Conservation (phyloP, 1,140 invertebrate species). For the Bombus cullumanus region DNA sequence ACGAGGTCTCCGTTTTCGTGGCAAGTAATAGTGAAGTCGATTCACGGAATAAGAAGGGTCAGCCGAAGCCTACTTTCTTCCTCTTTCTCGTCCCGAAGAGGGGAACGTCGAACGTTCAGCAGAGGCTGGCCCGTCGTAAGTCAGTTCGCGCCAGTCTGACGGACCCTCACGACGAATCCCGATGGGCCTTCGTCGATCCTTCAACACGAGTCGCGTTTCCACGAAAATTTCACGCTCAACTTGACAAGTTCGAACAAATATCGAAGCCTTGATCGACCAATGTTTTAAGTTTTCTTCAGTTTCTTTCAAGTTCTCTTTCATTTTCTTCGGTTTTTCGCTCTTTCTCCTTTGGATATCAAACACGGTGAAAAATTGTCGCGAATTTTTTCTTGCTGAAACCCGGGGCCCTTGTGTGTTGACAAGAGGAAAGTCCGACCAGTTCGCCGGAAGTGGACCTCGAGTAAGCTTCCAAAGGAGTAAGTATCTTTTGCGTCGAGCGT, state of each 20-base stretch:
- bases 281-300: not conserved
- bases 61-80: conserved; percentile 75
- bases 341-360: not conserved
- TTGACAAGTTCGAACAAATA: not conserved
- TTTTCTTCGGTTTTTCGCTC: too few relatives aligned
- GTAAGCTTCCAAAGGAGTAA: not conserved
- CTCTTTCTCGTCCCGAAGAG: conserved; percentile 53
- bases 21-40: conserved; percentile 68
- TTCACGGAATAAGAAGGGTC: conserved; percentile 67
- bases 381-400: too few relatives aligned
- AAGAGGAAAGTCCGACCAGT: too few relatives aligned
- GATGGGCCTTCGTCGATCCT: conserved; percentile 8
- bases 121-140: conserved; percentile 23
- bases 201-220: not conserved
- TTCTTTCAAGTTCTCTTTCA: not conserved
- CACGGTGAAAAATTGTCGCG: too few relatives aligned
- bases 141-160: conserved; percentile 57
- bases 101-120: conserved; percentile 29
- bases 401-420: not conserved
- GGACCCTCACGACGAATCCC: conserved; percentile 48
- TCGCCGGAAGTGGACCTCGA: not conserved
- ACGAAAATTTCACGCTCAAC: not conserved
- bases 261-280: too few relatives aligned
- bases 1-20: conserved; percentile 30
- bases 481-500: not conserved